Evolutionary conservation across 2,888 invertebrate species (phyloP), one percentile per base, ranked within the genome.

Genomic region (Brachyptera risi): DNA sequence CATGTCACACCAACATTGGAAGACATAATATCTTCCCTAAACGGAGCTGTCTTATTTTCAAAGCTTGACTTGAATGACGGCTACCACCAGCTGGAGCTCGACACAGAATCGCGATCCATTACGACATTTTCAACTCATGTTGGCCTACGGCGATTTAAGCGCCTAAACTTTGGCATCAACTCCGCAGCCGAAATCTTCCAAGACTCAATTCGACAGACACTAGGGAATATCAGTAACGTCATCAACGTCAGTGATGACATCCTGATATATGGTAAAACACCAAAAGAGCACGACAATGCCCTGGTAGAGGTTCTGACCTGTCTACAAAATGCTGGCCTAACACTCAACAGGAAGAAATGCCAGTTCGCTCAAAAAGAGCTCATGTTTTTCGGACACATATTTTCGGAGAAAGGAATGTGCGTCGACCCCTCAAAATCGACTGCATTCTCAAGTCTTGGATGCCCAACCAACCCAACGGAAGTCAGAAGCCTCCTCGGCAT

Each of bases 181-280:
- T 26, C 51, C 31, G 51, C 51, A 9, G 51, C 51, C n/a, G 51
- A 51, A 27, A 2, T 51, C 1, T 51, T 51, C 17, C 27, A 51
- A 31, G 4, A 51, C 17, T 9, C 31, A 17, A 51, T 51, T 3
- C 51, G 5, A 31, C 51, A 51, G 35, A 35, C 21, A 9, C 27
- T 51, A 3, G 19, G 2, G 1, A n/a, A 27, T 17, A 51, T 51
- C 35, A 11, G 19, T 4, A 9, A 21, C 5, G 31, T 15, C 3
- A 13, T 51, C 19, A 51, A 51, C 17, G 51, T 51, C 1, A 51
- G 51, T 17, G 51, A 31, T 31, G 51, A 51, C 15, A 51, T 51
- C n/a, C n/a, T n/a, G n/a, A n/a, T n/a, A n/a, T n/a, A n/a, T n/a
- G n/a, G n/a, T n/a, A n/a, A n/a, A n/a, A n/a, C n/a, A n/a, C n/a